Conservation (phyloP, 2,797 vertebrate species). For the Lithobates sylvaticus region DNA sequence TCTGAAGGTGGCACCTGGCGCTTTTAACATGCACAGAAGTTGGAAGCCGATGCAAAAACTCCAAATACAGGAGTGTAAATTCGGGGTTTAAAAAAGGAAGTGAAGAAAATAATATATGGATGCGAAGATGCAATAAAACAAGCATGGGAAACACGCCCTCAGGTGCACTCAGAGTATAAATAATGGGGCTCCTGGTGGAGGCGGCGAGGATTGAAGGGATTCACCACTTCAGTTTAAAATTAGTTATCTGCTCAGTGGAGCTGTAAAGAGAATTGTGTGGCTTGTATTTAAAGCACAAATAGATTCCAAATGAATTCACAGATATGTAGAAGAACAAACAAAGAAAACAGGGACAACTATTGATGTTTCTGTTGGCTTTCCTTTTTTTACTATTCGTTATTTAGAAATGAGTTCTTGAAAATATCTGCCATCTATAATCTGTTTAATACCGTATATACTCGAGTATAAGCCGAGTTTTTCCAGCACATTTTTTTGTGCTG, state of each 20-base stretch:
- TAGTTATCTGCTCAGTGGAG: conserved; percentile 48
- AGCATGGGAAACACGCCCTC: conserved; percentile 54
- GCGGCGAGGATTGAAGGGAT: conserved; percentile 48
- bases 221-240: conserved; percentile 53
- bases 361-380: conserved; percentile 78
- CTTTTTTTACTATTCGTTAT: not conserved
- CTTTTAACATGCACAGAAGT: conserved; percentile 31
- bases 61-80: conserved; percentile 47
- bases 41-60: conserved; percentile 26
- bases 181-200: conserved; percentile 56
- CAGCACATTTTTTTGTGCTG: too few relatives aligned
- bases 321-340: not conserved
- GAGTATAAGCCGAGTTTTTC: too few relatives aligned
- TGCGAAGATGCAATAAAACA: conserved; percentile 45
- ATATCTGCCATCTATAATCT: too few relatives aligned
- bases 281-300: conserved; percentile 32
- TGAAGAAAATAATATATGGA: conserved; percentile 54
- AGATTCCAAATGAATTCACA: not conserved
- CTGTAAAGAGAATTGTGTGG: conserved; percentile 24
- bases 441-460: too few relatives aligned
- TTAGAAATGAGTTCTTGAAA: too few relatives aligned
- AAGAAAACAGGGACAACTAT: conserved; percentile 74
- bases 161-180: conserved; percentile 55
- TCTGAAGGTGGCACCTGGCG: not conserved
- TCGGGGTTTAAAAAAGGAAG: conserved; percentile 50